Evolutionary conservation across 2,797 vertebrate genomes (phyloP), one percentile per base, ranked within the genome.

Genomic region (Enteromius radiatus): DNA sequence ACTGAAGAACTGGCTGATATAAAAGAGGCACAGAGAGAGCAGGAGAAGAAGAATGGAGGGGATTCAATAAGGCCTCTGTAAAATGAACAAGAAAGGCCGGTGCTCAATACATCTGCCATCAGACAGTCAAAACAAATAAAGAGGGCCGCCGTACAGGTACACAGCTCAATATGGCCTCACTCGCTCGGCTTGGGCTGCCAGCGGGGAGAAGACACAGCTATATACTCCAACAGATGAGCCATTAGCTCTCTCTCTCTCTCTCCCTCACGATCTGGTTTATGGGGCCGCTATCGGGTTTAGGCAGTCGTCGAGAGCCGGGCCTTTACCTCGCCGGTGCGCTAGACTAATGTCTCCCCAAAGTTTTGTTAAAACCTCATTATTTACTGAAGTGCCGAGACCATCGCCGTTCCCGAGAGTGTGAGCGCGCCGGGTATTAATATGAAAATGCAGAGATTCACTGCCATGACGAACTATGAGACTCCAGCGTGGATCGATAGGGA

Each of bases 341-440:
- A 88, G 87, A 91, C 91, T 94, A 93, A 94, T 93, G 92, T 89
- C 92, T 95, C 94, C 94, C 94, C 91, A 89, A 94, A 94, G 94
- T 95, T 95, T 94, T 94, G 94, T 95, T 94, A 95, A 94, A 94
- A 93, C 92, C 82, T 90, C 91, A 89, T 94, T 95, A 95, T 95
- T 95, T 95, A 95, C 94, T 94, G 91, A 92, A 92, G 92, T 91
- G 91, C 93, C 89, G 88, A 91, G 90, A 91, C 86, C 91, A 91
- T 89, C 89, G 88, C 82, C 49, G 78, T 88, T 91, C 92, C 89
- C 77, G 84, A 89, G 87, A 89, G 73, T 65, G 83, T 71, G 74
- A 59, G 63, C 45, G 87, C 87, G 87, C 79, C 73, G 80, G 85
- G 84, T 85, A 76, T 90, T 68, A 90, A 92, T 89, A 92, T 92